These are phyloP conservation scores for Mastigias papua DNA, from an alignment of 30 jellyfish, hydroid and myxozoan species.

Conservation along the genomic window DNA sequence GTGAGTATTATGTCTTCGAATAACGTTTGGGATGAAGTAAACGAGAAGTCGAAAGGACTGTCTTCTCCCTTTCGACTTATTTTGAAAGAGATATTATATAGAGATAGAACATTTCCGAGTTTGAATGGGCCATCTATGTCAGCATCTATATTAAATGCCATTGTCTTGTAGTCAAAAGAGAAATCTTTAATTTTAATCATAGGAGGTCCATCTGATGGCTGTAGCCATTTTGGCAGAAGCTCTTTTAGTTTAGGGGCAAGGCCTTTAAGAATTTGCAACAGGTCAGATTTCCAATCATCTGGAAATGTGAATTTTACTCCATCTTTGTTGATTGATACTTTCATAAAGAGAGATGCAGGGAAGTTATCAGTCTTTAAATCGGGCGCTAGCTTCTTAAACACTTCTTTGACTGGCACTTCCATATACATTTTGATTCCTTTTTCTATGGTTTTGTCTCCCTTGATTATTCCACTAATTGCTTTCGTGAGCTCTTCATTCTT, in stretches of 20 bases:
- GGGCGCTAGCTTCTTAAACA: conserved; percentile 66
- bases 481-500: conserved; percentile 60
- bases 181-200: conserved; percentile 61
- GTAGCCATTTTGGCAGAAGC: conserved; percentile 64
- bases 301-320: conserved; percentile 76
- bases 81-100: conserved; percentile 56
- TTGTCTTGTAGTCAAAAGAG: conserved; percentile 61
- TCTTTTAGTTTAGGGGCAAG: conserved; percentile 81
- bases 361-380: conserved; percentile 38
- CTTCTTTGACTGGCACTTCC: conserved; percentile 74
- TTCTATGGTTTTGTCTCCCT: conserved; percentile 61
- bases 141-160: conserved; percentile 57
- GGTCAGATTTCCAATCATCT: conserved; percentile 69
- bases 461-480: conserved; percentile 19
- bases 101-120: conserved; percentile 57
- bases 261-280: conserved; percentile 72
- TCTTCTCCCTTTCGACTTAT: conserved; percentile 66
- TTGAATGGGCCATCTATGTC: conserved; percentile 56
- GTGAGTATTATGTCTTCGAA: conserved; percentile 31
- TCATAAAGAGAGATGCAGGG: conserved; percentile 68
- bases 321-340: conserved; percentile 43
- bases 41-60: conserved; percentile 70
- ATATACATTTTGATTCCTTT: conserved; percentile 63
- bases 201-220: conserved; percentile 72
- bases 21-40: conserved; percentile 66